phyloP scores from a whole-genome alignment of 2,888 invertebrate species.

The Tanypteryx hageni region DNA sequence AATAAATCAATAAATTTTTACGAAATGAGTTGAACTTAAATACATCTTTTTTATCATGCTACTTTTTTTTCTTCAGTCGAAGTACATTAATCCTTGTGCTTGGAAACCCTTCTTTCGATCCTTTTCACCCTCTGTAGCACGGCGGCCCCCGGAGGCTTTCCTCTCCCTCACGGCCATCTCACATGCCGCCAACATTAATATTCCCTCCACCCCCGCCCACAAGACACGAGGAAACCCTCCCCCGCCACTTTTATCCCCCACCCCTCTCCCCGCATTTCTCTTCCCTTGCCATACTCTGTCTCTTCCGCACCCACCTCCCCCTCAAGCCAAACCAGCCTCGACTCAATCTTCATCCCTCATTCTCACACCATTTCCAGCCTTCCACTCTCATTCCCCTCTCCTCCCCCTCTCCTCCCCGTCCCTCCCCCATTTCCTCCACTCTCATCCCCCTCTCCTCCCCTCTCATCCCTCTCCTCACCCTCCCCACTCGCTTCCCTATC shows the following conservation, averaged over 20 bases:
- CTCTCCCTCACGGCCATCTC: background rate
- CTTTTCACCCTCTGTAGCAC: background rate
- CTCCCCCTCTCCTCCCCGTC: background rate
- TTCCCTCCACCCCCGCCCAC: background rate
- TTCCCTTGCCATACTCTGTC: background rate
- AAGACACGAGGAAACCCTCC: background rate
- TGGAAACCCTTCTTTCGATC: background rate
- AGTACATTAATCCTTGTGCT: slow-evolving; percentile 15
- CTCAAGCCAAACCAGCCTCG: background rate
- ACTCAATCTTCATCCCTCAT: background rate
- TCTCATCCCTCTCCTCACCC: background rate
- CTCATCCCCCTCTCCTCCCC: background rate
- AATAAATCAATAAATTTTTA: no score
- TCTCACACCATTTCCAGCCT: background rate
- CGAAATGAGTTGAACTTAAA: no score
- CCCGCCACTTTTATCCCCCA: background rate
- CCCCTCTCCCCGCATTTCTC: background rate
- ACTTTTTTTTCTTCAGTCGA: background rate
- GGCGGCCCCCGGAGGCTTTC: no score
- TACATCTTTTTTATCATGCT: background rate
- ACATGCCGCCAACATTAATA: slow-evolving; percentile 3
- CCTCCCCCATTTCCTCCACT: background rate
- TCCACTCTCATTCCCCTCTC: background rate
- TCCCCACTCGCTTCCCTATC: background rate
- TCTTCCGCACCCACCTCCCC: background rate